Conservation (phyloP, 2,888 invertebrate genomes). For the Scaptomyza caliginosa region DNA sequence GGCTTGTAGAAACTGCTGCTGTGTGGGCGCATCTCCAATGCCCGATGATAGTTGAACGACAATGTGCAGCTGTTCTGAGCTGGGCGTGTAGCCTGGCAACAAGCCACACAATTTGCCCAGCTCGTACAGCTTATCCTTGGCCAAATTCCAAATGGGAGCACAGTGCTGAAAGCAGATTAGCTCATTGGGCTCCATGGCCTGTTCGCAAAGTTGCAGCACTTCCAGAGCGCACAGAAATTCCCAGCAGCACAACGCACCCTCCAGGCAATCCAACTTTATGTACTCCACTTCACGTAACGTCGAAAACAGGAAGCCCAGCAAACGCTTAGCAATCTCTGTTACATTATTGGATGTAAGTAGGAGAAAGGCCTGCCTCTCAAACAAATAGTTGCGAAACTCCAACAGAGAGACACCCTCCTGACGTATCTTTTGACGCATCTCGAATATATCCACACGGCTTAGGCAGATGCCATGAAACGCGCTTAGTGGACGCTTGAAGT, state of each 20-base stretch:
- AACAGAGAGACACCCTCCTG: slow-evolving; percentile 88
- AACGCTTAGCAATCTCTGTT: slow-evolving; percentile 91
- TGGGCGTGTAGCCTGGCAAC: slow-evolving; percentile 91
- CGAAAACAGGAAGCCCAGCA: slow-evolving; percentile 95
- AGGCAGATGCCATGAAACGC: slow-evolving; percentile 92
- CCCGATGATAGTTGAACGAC: slow-evolving; percentile 96
- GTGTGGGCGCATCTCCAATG: slow-evolving; percentile 90
- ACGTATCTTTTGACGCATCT: slow-evolving; percentile 81
- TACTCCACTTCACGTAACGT: slow-evolving; percentile 93
- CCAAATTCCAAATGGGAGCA: slow-evolving; percentile 94
- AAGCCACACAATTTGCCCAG: slow-evolving; percentile 95
- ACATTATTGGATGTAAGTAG: slow-evolving; percentile 84
- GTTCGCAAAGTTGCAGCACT: slow-evolving; percentile 92
- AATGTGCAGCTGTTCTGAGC: slow-evolving; percentile 94
- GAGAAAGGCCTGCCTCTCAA: slow-evolving; percentile 95
- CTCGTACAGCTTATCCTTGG: slow-evolving; percentile 90
- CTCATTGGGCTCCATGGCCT: slow-evolving; percentile 87
- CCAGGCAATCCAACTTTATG: slow-evolving; percentile 90
- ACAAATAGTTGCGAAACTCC: slow-evolving; percentile 96
- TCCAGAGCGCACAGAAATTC: slow-evolving; percentile 95
- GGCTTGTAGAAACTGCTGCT: slow-evolving; percentile 77
- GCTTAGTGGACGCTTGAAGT: slow-evolving; percentile 91
- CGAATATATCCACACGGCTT: slow-evolving; percentile 87
- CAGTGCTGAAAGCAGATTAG: slow-evolving; percentile 92
- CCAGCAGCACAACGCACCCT: slow-evolving; percentile 96